Evolutionary conservation across 92 coral and sea anemone genomes (phyloP).

Genomic region (Paramuricea clavata): DNA sequence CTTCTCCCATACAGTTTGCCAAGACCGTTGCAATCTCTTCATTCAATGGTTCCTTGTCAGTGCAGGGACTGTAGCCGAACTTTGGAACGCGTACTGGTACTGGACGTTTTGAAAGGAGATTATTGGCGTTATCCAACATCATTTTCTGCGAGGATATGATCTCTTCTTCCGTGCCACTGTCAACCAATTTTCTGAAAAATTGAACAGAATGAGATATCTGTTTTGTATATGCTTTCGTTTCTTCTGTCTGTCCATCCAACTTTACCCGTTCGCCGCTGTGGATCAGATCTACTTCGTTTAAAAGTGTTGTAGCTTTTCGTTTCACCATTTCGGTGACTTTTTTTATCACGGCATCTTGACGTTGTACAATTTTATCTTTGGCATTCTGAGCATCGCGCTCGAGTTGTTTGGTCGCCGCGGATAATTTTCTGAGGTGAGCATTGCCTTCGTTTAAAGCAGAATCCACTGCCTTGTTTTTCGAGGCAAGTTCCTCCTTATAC

Average conservation of each 20-base stretch:
- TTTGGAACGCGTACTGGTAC: background rate
- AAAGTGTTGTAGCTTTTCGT: background rate
- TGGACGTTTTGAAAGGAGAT: background rate
- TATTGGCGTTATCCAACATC: no score
- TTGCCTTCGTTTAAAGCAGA: background rate
- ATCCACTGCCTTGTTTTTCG: background rate
- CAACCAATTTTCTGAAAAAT: background rate
- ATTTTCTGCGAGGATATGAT: conserved; percentile 16
- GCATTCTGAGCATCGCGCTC: background rate
- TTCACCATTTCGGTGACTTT: background rate
- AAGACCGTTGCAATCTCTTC: background rate
- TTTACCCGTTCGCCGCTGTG: background rate
- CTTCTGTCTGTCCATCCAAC: background rate
- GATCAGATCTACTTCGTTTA: background rate
- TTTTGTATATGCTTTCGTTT: background rate
- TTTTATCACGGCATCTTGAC: background rate
- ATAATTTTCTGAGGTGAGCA: background rate
- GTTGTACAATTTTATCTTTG: background rate
- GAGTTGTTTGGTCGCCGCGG: background rate
- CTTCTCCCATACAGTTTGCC: background rate
- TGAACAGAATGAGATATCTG: background rate
- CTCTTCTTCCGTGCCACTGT: background rate
- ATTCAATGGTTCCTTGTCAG: background rate
- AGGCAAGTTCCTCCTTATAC: background rate
- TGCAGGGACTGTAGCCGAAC: background rate